Percentiles rank a stretch among this genome's conserved stretches.
Conservation (phyloP, 2,113 vertebrate genomes). For the Gasterosteus aculeatus region DNA sequence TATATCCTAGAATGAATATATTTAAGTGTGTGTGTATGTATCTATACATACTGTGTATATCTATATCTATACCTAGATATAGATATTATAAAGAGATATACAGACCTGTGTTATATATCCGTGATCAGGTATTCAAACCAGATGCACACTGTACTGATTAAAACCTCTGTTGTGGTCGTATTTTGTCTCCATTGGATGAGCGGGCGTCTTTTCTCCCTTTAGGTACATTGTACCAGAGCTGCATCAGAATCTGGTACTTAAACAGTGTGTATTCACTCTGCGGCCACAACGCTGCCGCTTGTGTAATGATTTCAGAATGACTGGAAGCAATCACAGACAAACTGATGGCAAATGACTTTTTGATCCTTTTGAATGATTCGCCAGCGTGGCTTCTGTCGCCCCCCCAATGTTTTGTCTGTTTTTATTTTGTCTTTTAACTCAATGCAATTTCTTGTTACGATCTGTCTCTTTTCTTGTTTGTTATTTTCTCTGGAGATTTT, state of each 20-base stretch:
- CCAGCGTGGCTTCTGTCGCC: constrained; percentile 34
- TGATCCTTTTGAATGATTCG: constrained; percentile 36
- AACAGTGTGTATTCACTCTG: neutral
- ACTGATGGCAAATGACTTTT: constrained; percentile 33
- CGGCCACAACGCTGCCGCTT: neutral
- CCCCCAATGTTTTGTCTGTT: neutral
- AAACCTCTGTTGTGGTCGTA: neutral
- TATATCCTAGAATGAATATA: constrained; percentile 25
- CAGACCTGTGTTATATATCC: constrained; percentile 16
- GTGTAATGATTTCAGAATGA: constrained; percentile 27
- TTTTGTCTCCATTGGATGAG: neutral
- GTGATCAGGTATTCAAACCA: constrained; percentile 17
- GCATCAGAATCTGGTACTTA: constrained; percentile 28
- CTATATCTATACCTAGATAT: constrained; percentile 1
- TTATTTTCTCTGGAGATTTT: constrained; percentile 62
- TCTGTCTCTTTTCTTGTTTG: constrained; percentile 22
- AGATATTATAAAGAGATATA: constrained; percentile 20
- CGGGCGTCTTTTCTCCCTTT: neutral
- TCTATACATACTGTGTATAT: neutral
- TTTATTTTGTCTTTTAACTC: constrained; percentile 64
- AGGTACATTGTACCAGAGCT: constrained; percentile 16
- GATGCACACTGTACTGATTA: constrained; percentile 14
- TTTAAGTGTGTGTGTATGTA: neutral
- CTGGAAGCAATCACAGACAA: constrained; percentile 18
- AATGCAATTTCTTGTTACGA: constrained; percentile 59